These are phyloP conservation scores for Typhlichthys subterraneus DNA, from an alignment of 2,797 vertebrate species.

Conservation along the genomic window DNA sequence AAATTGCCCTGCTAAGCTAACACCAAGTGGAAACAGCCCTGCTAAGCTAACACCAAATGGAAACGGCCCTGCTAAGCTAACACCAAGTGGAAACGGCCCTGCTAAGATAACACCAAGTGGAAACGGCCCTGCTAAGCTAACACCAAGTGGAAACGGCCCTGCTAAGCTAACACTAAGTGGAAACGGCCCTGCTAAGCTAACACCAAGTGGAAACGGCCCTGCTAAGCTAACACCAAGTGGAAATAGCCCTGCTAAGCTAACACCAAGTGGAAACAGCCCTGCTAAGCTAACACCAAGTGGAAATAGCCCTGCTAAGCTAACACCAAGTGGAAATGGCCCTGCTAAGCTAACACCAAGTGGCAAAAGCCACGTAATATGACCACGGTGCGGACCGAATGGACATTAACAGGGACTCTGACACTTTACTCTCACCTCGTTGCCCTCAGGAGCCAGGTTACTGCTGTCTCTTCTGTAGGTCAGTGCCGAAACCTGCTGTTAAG, in stretches of 20 bases:
- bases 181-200: background rate
- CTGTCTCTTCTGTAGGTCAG: slow-evolving; percentile 44
- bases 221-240: slow-evolving; percentile 20
- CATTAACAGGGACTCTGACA: slow-evolving; percentile 58
- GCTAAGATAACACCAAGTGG: background rate
- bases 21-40: background rate
- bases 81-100: background rate
- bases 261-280: slow-evolving; percentile 38
- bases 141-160: slow-evolving; percentile 38
- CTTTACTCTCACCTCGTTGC: slow-evolving; percentile 50
- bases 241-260: background rate
- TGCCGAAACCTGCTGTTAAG: slow-evolving; percentile 48
- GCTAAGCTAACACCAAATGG: background rate
- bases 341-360: slow-evolving; percentile 43
- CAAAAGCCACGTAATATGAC: slow-evolving; percentile 43
- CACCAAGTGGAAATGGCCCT: slow-evolving; percentile 39
- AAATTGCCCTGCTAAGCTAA: background rate
- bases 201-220: slow-evolving; percentile 38
- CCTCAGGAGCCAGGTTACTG: slow-evolving; percentile 58
- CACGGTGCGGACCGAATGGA: slow-evolving; percentile 13
- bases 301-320: background rate
- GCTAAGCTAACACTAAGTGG: slow-evolving; percentile 20
- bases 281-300: slow-evolving; percentile 20
- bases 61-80: background rate
- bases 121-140: background rate